Evolutionary conservation across 2,113 vertebrate species (phyloP), one percentile per base, ranked within the genome.

Genomic region (Ictalurus furcatus): DNA sequence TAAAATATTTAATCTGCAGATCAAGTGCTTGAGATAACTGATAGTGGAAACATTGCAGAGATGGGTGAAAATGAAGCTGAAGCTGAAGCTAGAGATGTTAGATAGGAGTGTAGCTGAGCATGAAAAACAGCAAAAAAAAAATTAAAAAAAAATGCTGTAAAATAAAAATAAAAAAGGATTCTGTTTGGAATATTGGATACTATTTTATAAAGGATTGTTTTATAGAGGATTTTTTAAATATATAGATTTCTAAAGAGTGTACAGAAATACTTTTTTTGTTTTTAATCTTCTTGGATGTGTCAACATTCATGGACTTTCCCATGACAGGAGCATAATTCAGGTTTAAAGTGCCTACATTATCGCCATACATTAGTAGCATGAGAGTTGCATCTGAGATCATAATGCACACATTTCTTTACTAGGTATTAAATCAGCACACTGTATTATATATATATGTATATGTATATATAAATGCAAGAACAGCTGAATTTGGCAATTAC

Each of bases 401-500:
- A 61, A 17, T 81, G 85, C 54, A 85, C 0, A 56, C 28, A 44
- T 21, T 14, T 16, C 28, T 73, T 79, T 59, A 28, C 28, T 17
- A 13, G 16, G 48, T 44, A 83, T 74, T 54, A 89, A 73, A 73
- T 56, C 88, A 19, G 30, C 74, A 44, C n/a, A 28, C 84, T 80
- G 48, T 52, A 79, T 79, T 40, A 34, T 67, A 84, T 44, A 84
- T 44, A 44, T 44, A 44, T 6, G 40, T 44, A 44, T 44, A 44
- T 44, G 40, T 44, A 44, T 44, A 69, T 56, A 37, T 65, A 74
- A 52, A 59, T 17, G 76, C 84, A 63, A 88, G 76, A 40, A 4
- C 59, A 85, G 81, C 52, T 90, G 54, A 63, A 81, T 65, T 54
- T 34, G 16, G 48, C 25, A 82, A 81, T 85, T 61, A 44, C 40